A percentile compares a stretch with the other conserved stretches of the same genome.
These are phyloP conservation scores for Drosophila truncata DNA, from an alignment of 1,140 invertebrate genomes.

Conservation along the genomic window DNA sequence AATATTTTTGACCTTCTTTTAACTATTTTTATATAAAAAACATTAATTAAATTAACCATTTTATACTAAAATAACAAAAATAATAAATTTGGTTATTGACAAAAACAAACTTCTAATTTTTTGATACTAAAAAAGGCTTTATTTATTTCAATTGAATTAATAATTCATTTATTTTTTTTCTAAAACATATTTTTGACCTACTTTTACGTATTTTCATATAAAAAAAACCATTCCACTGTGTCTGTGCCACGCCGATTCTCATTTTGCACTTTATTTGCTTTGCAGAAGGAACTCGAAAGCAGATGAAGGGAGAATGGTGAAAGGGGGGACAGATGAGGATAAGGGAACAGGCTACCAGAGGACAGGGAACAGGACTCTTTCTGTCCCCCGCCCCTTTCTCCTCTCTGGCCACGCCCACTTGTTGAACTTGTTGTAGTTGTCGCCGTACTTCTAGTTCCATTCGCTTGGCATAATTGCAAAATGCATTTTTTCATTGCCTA, in stretches of 20 bases:
- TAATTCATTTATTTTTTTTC: not conserved
- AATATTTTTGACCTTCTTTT: not conserved
- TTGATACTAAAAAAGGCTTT: not conserved
- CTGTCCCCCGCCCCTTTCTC: not conserved
- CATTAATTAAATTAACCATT: no score
- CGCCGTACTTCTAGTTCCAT: conserved; percentile 23
- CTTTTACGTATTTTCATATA: not conserved
- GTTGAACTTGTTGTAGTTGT: conserved; percentile 38
- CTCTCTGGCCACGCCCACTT: conserved; percentile 21
- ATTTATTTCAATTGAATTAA: not conserved
- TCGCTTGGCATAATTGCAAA: conserved; percentile 31
- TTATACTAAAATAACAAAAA: no score
- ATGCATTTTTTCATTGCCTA: conserved; percentile 31
- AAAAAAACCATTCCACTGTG: not conserved
- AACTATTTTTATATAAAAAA: not conserved
- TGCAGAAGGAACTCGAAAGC: conserved; percentile 17
- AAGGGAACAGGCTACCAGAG: not conserved
- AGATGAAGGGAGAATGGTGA: not conserved
- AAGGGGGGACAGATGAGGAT: not conserved
- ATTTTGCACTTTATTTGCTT: conserved; percentile 48
- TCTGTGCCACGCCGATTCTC: conserved; percentile 31
- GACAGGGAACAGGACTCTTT: conserved; percentile 10
- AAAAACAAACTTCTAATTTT: no score
- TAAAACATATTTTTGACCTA: not conserved
- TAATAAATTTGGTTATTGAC: no score